Evolutionary conservation across 2,797 vertebrate species (phyloP), one percentile per base, ranked within the genome.

Genomic region (Cyclopterus lumpus): DNA sequence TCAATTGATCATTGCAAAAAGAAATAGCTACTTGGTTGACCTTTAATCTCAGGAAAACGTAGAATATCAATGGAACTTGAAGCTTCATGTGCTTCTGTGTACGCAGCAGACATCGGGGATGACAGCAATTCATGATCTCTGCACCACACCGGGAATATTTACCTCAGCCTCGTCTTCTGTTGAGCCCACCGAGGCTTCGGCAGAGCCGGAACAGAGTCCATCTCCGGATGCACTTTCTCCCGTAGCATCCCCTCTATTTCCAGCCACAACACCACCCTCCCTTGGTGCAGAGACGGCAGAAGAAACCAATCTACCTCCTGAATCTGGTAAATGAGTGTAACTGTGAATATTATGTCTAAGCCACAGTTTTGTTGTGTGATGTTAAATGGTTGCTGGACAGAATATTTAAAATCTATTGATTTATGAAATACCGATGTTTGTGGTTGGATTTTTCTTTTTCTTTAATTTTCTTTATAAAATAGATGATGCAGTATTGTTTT

Each of bases 281-380:
- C 51, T 64, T 18, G 71, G 87, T 26, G 51, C 69, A 16, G 86
- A 90, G 53, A 46, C 77, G 1, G 67, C 77, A 75, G 84, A 91
- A 70, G 80, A 89, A 85, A 80, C 86, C 1, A 55, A 90, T 87
- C 89, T 91, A 88, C 83, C 91, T 91, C 87, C 75, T 67, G 74
- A 88, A 74, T 74, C 82, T 75, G 90, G 93, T 94, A 80, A 84
- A 64, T 64, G 28, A 30, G 1, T 68, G 49, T 20, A 8, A 55
- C 16, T 28, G 1, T 24, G 14, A 32, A 44, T 55, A 30, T 28
- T 5, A 30, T 44, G 5, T 68, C 70, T 0, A 20, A 12, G n/a
- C 11, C 12, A 14, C 12, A 7, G 6, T 49, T 8, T 30, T 18
- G 15, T n/a, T 38, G 24, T 38, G 59, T 71, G 15, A 73, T 67